phyloP scores from a whole-genome alignment of 2,888 invertebrate species.

The Acrobasis suavella region DNA sequence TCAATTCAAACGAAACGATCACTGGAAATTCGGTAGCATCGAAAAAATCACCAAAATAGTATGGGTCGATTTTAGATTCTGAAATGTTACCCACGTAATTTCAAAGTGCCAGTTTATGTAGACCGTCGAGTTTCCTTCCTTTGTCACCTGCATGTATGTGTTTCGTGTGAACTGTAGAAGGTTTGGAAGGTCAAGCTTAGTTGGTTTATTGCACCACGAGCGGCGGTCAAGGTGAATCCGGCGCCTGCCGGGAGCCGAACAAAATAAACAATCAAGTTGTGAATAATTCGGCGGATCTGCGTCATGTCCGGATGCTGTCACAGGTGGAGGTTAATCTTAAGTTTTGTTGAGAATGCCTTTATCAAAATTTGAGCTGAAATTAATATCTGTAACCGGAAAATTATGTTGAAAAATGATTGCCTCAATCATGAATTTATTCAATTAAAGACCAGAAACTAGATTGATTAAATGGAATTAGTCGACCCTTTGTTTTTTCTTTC shows the following conservation, averaged over 20 bases:
- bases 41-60: constrained; percentile 6
- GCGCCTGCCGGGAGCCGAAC: constrained; percentile 56
- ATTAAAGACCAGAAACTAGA: too few relatives aligned
- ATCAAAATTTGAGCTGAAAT: constrained; percentile 26
- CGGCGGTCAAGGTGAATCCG: constrained; percentile 69
- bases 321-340: constrained; percentile 38
- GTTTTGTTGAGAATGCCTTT: constrained; percentile 33
- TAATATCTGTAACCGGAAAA: background rate
- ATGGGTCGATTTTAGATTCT: background rate
- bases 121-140: background rate
- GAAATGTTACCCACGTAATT: constrained; percentile 7
- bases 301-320: constrained; percentile 44
- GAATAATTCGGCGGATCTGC: constrained; percentile 52
- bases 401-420: too few relatives aligned
- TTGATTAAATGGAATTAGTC: too few relatives aligned
- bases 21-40: constrained; percentile 15
- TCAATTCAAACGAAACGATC: background rate
- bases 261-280: constrained; percentile 59
- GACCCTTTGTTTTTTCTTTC: too few relatives aligned
- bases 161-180: constrained; percentile 28
- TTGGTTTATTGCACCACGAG: constrained; percentile 55
- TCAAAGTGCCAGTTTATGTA: background rate
- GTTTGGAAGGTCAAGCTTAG: constrained; percentile 54
- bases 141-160: background rate
- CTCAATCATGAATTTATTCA: too few relatives aligned